Evolutionary conservation across 2,888 invertebrate genomes (phyloP), one percentile per base, ranked within the genome.

Genomic region (Tenthredo distinguenda): DNA sequence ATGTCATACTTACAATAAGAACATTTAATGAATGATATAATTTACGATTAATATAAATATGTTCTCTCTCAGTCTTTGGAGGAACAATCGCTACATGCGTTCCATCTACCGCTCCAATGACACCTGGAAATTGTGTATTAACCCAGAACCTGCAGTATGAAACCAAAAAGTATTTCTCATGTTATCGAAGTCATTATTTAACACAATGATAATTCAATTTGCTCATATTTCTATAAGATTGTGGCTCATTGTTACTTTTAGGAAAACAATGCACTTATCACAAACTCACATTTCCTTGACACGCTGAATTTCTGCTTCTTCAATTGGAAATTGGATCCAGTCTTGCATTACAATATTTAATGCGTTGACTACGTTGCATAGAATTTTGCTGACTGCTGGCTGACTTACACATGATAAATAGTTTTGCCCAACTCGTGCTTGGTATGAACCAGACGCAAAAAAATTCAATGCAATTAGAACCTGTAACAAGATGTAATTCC

Each of bases 351-450:
- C 31, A 34, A 34, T 31, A 58, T 85, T 79, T 37, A 85, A 81
- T 68, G 68, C 79, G 21, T 68, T 65, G 9, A 85, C 81, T 31
- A 85, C 85, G 21, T 68, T 34, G 55, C 31, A 58, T 55, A 85
- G 50, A 55, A 81, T 71, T n/a, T 55, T 81, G 40, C 81, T 81
- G 31, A 85, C 71, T 55, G 50, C n/a, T 71, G 81, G 71, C 58
- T 85, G 85, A 55, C 81, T 81, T 55, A 85, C 68, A 50, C 85
- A 85, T 68, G 85, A 55, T 68, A 79, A 71, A 85, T 81, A 85
- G 40, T 50, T 55, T 81, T 85, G 50, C 37, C 85, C 85, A 81
- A 85, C 85, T 68, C 50, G 68, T 71, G 37, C 15, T 81, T 85
- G 85, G 12, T 85, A 85, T 40, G 40, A 72, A 72, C 72, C 18